A percentile compares a stretch with the other conserved stretches of the same genome.
Evolutionary conservation across 2,113 vertebrate species (phyloP).

Genomic region (Anolis carolinensis): DNA sequence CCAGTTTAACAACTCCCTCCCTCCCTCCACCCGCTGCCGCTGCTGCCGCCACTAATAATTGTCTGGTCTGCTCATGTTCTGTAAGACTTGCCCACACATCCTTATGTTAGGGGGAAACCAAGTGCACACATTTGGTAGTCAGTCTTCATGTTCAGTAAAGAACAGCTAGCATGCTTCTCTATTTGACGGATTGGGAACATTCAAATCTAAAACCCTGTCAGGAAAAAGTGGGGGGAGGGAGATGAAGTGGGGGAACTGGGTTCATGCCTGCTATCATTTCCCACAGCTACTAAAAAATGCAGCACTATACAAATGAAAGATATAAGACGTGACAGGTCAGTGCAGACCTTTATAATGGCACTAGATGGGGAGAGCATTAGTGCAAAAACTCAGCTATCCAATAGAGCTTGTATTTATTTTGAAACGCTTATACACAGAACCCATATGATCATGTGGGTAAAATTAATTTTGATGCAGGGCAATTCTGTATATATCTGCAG

Average conservation of each 20-base stretch:
- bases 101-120: conserved; percentile 10
- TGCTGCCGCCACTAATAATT: conserved; percentile 13
- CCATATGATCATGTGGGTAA: background rate
- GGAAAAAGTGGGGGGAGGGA: background rate
- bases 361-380: background rate
- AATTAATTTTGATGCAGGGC: background rate
- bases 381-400: background rate
- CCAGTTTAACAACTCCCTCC: background rate
- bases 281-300: background rate
- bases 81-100: conserved; percentile 20
- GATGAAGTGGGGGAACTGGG: background rate
- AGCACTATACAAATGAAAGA: background rate
- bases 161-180: background rate
- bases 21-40: background rate
- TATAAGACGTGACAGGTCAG: background rate
- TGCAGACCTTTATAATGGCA: conserved; percentile 5
- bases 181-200: background rate
- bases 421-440: background rate
- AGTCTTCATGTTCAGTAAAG: background rate
- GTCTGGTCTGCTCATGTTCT: conserved; percentile 30
- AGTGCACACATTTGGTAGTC: conserved; percentile 23
- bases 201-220: conserved; percentile 5
- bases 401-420: background rate
- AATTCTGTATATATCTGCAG: background rate
- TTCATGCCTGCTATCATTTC: conserved; percentile 1